These are phyloP conservation scores for Acanthis flammea DNA, from an alignment of 2,797 vertebrate genomes.

Conservation along the genomic window DNA sequence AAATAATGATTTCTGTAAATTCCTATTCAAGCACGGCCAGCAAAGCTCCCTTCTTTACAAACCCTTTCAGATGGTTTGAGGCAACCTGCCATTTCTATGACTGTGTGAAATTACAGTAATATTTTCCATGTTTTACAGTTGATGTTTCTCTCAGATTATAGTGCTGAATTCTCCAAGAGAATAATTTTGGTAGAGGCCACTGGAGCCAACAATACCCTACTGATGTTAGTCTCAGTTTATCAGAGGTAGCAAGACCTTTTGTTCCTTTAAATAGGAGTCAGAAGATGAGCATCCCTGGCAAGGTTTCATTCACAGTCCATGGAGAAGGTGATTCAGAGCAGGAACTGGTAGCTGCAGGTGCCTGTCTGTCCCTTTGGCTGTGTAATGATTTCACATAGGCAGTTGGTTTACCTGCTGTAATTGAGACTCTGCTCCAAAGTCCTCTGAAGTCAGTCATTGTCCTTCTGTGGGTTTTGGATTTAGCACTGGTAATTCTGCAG, in stretches of 20 bases:
- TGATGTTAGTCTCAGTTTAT: neutral
- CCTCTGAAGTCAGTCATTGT: neutral
- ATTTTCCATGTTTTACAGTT: neutral
- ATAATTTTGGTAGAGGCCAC: neutral
- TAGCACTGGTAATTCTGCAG: neutral
- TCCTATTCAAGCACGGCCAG: neutral
- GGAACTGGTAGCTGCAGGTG: neutral
- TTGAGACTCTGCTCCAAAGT: neutral
- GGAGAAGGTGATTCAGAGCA: neutral
- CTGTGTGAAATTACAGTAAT: neutral
- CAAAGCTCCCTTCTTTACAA: neutral
- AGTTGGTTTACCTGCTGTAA: neutral
- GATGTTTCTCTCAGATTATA: neutral
- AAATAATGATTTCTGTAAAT: neutral
- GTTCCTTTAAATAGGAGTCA: neutral
- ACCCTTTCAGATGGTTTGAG: neutral
- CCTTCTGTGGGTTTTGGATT: neutral
- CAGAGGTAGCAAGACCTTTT: neutral
- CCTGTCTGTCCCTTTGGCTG: neutral
- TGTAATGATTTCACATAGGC: neutral
- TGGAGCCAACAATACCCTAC: neutral
- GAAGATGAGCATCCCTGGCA: neutral
- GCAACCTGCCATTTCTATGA: neutral
- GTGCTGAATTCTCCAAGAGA: neutral
- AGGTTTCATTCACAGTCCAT: neutral